Base-by-base conservation (phyloP, 2,797 vertebrate genomes). In the Margarornis squamiger region DNA sequence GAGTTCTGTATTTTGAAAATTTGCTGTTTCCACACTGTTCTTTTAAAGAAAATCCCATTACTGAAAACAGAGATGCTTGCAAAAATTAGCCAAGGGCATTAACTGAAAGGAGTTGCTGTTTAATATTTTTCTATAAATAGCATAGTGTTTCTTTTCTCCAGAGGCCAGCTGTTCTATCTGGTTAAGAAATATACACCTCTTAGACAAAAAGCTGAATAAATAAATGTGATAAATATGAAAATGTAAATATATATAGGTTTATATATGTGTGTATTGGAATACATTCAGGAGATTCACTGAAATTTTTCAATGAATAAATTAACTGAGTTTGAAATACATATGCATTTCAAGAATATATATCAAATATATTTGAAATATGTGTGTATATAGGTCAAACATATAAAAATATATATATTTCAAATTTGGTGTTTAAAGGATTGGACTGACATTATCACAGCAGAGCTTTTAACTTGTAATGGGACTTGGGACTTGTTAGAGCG, bases 61-160 rank as follows among this genome's bases (percentile, higher is more conserved):
- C 46, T 85, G 80, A 77, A 90, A 95, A 92, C 12, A 92, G 62
- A 96, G 36, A 67, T 74, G 68, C 26, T 81, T 88, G 76, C 75
- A 91, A 93, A 93, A 96, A 78, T 90, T 92, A 95, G 67, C 84
- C 61, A 73, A 88, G 55, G 54, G 62, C 67, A 67, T 75, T 89
- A 89, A 77, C 61, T 75, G 70, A 87, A 88, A 94, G 55, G 52
- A 86, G 38, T 7, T 90, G 66, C 74, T 91, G 51, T 61, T 89
- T 86, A 93, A 90, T 87, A 84, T 90, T 95, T 95, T 51, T 75
- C 82, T 91, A 93, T 72, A 92, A 92, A 96, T 96, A 94, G 54
- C 59, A 66, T 66, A 93, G 55, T 46, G 6, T 74, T 95, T 92
- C 48, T 90, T 21, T 85, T 87, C 79, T 94, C 23, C 17, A 94